phyloP scores from a whole-genome alignment of 2,113 vertebrate species.

The Prunella fulvescens region DNA sequence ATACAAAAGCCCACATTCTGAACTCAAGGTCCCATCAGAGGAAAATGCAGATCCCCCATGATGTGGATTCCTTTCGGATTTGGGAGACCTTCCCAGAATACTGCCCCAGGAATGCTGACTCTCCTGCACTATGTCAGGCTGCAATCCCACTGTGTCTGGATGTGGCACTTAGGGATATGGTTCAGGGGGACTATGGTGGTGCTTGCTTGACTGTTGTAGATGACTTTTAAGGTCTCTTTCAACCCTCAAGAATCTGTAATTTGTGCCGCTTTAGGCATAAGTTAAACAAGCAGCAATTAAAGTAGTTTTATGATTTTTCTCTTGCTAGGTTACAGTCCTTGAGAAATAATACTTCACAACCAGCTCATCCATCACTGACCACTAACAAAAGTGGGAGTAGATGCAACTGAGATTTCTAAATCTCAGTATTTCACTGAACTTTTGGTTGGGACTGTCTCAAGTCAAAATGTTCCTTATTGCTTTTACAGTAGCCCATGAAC shows the following conservation, averaged over 20 bases:
- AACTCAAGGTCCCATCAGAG: not conserved
- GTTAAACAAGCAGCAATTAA: not conserved
- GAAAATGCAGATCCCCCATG: not conserved
- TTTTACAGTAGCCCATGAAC: not conserved
- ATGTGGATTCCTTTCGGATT: not conserved
- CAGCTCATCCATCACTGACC: not conserved
- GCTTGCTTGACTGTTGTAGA: not conserved
- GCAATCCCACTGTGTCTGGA: not conserved
- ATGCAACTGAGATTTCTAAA: not conserved
- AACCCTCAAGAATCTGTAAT: not conserved
- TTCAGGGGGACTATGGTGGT: not conserved
- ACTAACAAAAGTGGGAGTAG: not conserved
- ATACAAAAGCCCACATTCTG: not conserved
- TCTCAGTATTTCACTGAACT: not conserved
- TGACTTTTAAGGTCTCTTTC: not conserved
- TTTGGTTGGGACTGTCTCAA: not conserved
- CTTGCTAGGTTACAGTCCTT: not conserved
- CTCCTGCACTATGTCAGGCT: not conserved
- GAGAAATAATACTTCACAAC: not conserved
- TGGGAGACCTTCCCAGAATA: not conserved
- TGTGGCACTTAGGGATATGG: not conserved
- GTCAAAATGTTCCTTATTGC: not conserved
- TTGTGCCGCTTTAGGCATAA: not conserved
- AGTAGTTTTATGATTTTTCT: not conserved
- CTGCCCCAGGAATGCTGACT: not conserved